Base-by-base conservation (phyloP, 2,113 vertebrate species). In the Thalassoma bifasciatum region DNA sequence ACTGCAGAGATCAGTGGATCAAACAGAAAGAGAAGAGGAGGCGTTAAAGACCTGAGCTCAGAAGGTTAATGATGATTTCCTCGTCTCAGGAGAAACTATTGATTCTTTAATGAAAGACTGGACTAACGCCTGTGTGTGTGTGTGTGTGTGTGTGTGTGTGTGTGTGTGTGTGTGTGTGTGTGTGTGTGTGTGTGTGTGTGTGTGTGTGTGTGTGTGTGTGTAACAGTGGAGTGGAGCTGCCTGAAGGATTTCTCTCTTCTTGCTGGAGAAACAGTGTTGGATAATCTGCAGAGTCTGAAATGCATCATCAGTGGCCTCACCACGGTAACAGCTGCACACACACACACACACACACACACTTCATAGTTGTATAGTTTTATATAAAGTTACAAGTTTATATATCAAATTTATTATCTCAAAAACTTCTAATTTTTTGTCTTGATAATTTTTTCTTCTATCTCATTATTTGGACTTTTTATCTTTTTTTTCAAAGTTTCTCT, bases 211-310 rank as follows among this genome's bases (percentile, higher is more conserved):
- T 46, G 3, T 46, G 14, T 49, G 46, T 49, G 46, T 49, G 19
- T 49, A 8, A n/a, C 63, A 81, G 97, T 97, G 93, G 96, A 98
- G 90, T 99, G 97, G 97, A 99, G 97, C 88, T 93, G 90, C 88
- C 92, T 95, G 59, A 95, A 96, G 92, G 96, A 97, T 81, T 98
- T 98, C 85, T 96, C 94, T 34, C 92, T 96, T 86, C 90, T 95
- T 51, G 92, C 89, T 61, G 96, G 98, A 83, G 96, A 98, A 84
- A 89, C 92, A 80, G 90, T 96, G 64, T 73, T 96, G 92, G 96
- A 99, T 63, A 96, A 96, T 79, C 93, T 96, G 58, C 95, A 96
- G 88, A 93, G 86, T 50, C 89, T 97, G 69, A 96, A 93, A 77
- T 96, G 92, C 81, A 95, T 91, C 70, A 96, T 99, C 90, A 92